Evolutionary conservation across 2,888 invertebrate genomes (phyloP).

Genomic region (Sesia bembeciformis): DNA sequence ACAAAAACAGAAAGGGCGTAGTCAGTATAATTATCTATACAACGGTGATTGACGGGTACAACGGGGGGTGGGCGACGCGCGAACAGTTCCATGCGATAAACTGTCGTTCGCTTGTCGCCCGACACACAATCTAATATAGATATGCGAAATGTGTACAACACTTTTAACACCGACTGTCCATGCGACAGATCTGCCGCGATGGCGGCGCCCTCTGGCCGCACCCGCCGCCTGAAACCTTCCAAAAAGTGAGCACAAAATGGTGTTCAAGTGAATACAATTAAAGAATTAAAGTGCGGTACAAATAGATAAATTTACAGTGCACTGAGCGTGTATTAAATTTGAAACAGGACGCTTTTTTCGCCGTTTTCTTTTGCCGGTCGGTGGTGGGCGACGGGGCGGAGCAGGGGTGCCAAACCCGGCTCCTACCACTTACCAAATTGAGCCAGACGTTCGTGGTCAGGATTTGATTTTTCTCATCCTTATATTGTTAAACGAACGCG

Average conservation of each 20-base stretch:
- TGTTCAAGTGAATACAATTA: background rate
- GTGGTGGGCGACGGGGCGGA: slow-evolving; percentile 39
- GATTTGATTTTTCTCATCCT: slow-evolving; percentile 99
- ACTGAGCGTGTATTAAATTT: slow-evolving; percentile 15
- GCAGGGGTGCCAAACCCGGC: slow-evolving; percentile 57
- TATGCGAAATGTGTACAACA: slow-evolving; percentile 56
- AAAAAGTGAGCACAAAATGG: slow-evolving; percentile 2
- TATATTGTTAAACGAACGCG: slow-evolving; percentile 77
- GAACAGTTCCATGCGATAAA: slow-evolving; percentile 38
- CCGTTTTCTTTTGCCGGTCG: background rate
- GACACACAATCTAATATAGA: slow-evolving; percentile 53
- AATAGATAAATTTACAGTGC: slow-evolving; percentile 19
- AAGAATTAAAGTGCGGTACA: slow-evolving; percentile 5
- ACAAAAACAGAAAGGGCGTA: slow-evolving; percentile 79
- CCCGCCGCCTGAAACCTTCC: slow-evolving; percentile 51
- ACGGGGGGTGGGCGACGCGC: slow-evolving; percentile 36
- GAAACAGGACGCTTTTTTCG: slow-evolving; percentile 4
- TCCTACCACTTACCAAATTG: slow-evolving; percentile 93
- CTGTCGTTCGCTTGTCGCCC: slow-evolving; percentile 43
- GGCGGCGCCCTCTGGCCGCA: slow-evolving; percentile 49
- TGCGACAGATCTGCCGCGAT: slow-evolving; percentile 65
- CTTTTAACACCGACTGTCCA: slow-evolving; percentile 64
- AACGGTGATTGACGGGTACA: slow-evolving; percentile 47
- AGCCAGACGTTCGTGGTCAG: slow-evolving; percentile 98
- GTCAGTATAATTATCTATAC: slow-evolving; percentile 68